A percentile compares a stretch with the other conserved stretches of the same genome.
Evolutionary conservation across 2,113 vertebrate genomes (phyloP).

Genomic region (Colinus virginianus): DNA sequence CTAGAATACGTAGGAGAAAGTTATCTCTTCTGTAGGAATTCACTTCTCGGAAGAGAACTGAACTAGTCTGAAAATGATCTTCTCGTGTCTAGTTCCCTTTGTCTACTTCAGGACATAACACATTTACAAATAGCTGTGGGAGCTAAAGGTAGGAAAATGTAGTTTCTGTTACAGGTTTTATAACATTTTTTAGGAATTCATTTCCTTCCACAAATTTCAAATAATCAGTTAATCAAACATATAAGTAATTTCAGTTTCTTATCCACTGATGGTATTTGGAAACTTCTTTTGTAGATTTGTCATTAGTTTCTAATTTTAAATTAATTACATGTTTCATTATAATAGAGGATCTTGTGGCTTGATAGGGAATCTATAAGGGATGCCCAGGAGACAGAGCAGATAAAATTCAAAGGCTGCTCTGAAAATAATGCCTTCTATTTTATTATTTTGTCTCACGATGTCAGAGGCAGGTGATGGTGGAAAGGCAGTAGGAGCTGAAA

Average conservation of each 20-base stretch:
- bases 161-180: constrained; percentile 59
- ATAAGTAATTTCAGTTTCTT: constrained; percentile 68
- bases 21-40: not conserved
- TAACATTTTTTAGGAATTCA: constrained; percentile 46
- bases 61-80: not conserved
- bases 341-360: constrained; percentile 58
- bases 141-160: constrained; percentile 1
- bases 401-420: not conserved
- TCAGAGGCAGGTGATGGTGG: too few relatives aligned
- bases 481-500: too few relatives aligned
- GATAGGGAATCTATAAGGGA: constrained; percentile 70
- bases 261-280: constrained; percentile 76
- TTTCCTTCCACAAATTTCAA: constrained; percentile 67
- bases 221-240: constrained; percentile 73
- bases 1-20: not conserved
- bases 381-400: constrained; percentile 61
- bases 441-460: too few relatives aligned
- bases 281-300: constrained; percentile 78
- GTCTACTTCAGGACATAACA: not conserved
- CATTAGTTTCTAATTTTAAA: constrained; percentile 80
- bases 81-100: constrained; percentile 17
- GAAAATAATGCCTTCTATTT: too few relatives aligned
- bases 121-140: not conserved
- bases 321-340: constrained; percentile 75
- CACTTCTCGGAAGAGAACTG: not conserved